Base-by-base conservation (phyloP, 2,797 vertebrate species). In the Adelosebastes latens region DNA sequence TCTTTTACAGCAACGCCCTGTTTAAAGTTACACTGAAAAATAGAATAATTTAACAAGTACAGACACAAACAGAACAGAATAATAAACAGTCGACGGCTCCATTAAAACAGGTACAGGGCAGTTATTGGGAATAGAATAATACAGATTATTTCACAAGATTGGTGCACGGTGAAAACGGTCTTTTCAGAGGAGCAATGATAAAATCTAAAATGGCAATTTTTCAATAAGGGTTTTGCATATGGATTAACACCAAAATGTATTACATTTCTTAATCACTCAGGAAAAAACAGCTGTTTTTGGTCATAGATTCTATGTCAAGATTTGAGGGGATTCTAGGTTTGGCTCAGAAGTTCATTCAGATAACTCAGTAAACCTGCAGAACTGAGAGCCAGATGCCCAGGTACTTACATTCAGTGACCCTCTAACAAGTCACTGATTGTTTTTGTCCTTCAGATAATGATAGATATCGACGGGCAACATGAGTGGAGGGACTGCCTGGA, bases 401-500 rank as follows among this genome's bases (percentile, higher is more conserved):
- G 11, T 46, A 1, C 56, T 36, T 34, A 25, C 29, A n/a, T 25
- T 27, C 49, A 66, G 22, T n/a, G 27, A 27, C 6, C 55, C 20
- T 39, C 60, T 27, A 14, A 39, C 1, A 60, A 49, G 18, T 36
- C 8, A 18, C 31, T 18, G 14, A 27, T 36, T 18, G 49, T 5
- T 39, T 60, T 39, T 67, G 25, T 36, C 27, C 27, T 34, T 52
- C 89, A 99, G 98, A 91, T 99, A 60, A 97, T 99, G 97, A 96
- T 99, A 2, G 97, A 99, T 79, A 97, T 99, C 0, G 97, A 99
- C 0, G 98, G 98, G 3, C 97, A 98, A 70, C 97, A 99, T 0
- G 98, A 99, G 90, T 99, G 98, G 98, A 95, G 96, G 77, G 98
- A 99, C 83, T 99, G 98, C 80, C 91, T 99, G n/a, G 98, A 99